These are phyloP conservation scores for Sapayoa aenigma DNA, from an alignment of 2,113 vertebrate genomes.

Conservation along the genomic window DNA sequence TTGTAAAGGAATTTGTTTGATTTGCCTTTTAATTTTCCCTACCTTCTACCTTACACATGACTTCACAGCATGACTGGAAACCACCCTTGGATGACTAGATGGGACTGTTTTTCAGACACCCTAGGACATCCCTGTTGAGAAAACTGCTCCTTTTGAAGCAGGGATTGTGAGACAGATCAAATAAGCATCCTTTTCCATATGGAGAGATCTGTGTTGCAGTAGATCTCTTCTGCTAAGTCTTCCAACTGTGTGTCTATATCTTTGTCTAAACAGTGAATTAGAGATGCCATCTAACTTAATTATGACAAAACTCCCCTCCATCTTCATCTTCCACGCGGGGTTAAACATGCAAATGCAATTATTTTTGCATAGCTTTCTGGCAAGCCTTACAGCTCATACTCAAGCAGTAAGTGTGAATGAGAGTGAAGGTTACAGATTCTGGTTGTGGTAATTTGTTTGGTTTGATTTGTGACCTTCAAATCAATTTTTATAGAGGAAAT, in stretches of 20 bases:
- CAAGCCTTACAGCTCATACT: neutral
- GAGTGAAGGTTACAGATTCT: neutral
- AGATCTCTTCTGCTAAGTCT: neutral
- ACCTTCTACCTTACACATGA: neutral
- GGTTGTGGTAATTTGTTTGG: neutral
- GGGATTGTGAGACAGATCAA: neutral
- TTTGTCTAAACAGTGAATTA: too few species aligned
- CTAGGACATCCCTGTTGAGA: neutral
- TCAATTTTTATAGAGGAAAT: neutral
- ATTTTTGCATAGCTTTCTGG: neutral
- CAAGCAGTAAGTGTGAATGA: neutral
- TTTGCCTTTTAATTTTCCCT: neutral
- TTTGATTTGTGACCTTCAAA: neutral
- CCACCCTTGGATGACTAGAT: neutral
- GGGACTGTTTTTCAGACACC: neutral
- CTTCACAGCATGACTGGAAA: neutral
- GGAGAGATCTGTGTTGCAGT: neutral
- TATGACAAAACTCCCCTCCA: neutral
- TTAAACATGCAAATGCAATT: neutral
- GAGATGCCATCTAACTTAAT: slow-evolving; percentile 8
- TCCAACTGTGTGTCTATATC: neutral
- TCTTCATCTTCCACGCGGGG: neutral
- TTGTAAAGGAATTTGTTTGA: neutral
- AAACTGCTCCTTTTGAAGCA: neutral
- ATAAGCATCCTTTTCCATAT: neutral